Evolutionary conservation across 2,888 invertebrate genomes (phyloP).

Genomic region (Drosophila vallismaia): DNA sequence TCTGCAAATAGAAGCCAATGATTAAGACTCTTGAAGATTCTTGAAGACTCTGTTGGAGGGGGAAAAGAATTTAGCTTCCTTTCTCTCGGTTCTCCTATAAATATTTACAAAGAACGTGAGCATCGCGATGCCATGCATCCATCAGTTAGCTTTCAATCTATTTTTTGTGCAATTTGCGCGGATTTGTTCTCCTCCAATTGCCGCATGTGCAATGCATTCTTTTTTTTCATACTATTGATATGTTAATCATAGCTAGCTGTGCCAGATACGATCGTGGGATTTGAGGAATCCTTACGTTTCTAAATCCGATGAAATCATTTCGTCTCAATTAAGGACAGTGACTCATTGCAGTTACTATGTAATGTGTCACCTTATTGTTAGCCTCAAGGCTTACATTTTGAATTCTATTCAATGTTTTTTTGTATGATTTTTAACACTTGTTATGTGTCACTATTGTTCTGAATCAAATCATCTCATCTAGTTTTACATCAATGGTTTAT

Average conservation of each 20-base stretch:
- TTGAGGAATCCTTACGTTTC: constrained; percentile 9
- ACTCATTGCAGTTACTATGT: constrained; percentile 9
- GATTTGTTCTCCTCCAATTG: constrained; percentile 27
- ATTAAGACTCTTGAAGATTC: constrained; percentile 15
- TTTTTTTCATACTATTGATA: constrained; percentile 17
- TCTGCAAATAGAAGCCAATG: constrained; percentile 63
- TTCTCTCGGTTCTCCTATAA: constrained; percentile 17
- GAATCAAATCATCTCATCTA: too few species aligned
- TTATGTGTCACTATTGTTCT: too few species aligned
- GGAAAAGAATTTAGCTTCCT: constrained; percentile 1
- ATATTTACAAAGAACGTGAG: constrained; percentile 36
- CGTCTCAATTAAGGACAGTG: background rate
- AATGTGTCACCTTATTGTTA: constrained; percentile 31
- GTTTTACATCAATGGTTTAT: too few species aligned
- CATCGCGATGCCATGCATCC: constrained; percentile 14
- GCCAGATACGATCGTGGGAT: background rate
- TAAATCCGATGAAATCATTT: constrained; percentile 13
- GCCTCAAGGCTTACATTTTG: background rate
- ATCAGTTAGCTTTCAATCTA: constrained; percentile 1
- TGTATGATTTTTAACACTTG: too few species aligned
- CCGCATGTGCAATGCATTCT: constrained; percentile 2
- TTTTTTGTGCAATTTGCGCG: constrained; percentile 11
- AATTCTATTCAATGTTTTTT: background rate
- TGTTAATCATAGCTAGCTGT: constrained; percentile 18
- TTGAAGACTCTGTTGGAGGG: constrained; percentile 25